Evolutionary conservation across 2,113 vertebrate genomes (phyloP), one percentile per base, ranked within the genome.

Genomic region (Xiphophorus maculatus): DNA sequence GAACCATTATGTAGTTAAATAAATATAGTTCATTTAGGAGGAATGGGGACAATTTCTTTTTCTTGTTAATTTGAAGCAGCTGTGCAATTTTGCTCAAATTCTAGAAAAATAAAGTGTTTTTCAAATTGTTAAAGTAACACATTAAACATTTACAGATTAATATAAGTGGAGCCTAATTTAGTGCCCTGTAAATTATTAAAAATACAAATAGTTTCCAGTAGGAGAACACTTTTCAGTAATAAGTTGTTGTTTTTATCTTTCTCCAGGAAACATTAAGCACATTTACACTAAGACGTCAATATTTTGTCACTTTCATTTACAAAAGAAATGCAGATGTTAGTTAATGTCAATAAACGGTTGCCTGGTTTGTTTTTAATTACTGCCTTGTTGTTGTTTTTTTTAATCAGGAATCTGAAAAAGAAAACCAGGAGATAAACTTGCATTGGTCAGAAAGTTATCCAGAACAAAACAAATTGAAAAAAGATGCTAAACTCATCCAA

Each of bases 391-490:
- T 32, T 88, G 25, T 82, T 13, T n/a, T n/a, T 68, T 84, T 29
- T 17, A 71, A 15, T 32, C 42, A 92, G 91, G 85, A 87, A 62
- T 88, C 81, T 63, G 89, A 87, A 64, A 86, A 86, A 71, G 89
- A 89, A 79, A 87, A 89, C 69, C 61, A 67, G 33, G 72, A 85
- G 17, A 69, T 74, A 5, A 79, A 63, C 60, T 0, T 82, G 3
- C 29, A 40, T 54, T 22, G 11, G 44, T 48, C 76, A 64, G 69
- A 81, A 30, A 65, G 25, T 32, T 77, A 42, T 83, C 72, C 69
- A 71, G 27, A 69, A 7, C 76, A 71, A 10, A 54, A 73, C 71
- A 87, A 86, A 68, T 58, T 72, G 25, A 76, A 25, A 60, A 86
- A 17, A 63, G 66, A 76, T n/a, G 13, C 51, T 64, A 69, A 84